Evolutionary conservation across 2,797 vertebrate genomes (phyloP).

Genomic region (Lepidocolaptes lacrymiger): DNA sequence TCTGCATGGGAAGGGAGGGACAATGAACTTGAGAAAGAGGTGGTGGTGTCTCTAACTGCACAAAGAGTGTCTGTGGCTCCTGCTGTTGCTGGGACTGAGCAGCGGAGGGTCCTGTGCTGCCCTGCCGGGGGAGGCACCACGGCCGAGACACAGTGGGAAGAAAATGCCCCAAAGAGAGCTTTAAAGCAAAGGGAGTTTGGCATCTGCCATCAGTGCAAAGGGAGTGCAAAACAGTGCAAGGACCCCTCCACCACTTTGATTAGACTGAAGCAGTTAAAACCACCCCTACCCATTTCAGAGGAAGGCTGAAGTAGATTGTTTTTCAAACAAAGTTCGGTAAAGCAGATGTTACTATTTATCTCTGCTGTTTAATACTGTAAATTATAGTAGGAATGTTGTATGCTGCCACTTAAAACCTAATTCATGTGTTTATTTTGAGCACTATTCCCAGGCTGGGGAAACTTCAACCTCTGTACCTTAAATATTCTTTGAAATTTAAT

Average conservation of each 20-base stretch:
- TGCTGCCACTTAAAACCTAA: slow-evolving; percentile 6
- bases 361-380: background rate
- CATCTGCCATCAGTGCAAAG: background rate
- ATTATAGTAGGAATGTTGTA: slow-evolving; percentile 6
- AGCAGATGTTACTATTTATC: slow-evolving; percentile 51
- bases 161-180: background rate
- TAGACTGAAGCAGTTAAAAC: background rate
- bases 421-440: slow-evolving; percentile 49
- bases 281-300: background rate
- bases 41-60: background rate
- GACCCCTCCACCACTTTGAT: background rate
- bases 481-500: slow-evolving; percentile 50
- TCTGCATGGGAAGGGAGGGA: background rate
- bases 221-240: background rate
- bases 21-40: background rate
- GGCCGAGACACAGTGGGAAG: background rate
- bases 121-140: background rate
- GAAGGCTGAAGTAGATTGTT: background rate
- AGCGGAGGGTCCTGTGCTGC: background rate
- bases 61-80: background rate
- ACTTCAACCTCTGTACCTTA: slow-evolving; percentile 47
- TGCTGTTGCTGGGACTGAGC: background rate
- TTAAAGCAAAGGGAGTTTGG: background rate
- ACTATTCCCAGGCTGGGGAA: slow-evolving; percentile 17
- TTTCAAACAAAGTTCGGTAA: background rate